phyloP scores from a whole-genome alignment of 2,888 invertebrate species.

The Brachycybe producta region DNA sequence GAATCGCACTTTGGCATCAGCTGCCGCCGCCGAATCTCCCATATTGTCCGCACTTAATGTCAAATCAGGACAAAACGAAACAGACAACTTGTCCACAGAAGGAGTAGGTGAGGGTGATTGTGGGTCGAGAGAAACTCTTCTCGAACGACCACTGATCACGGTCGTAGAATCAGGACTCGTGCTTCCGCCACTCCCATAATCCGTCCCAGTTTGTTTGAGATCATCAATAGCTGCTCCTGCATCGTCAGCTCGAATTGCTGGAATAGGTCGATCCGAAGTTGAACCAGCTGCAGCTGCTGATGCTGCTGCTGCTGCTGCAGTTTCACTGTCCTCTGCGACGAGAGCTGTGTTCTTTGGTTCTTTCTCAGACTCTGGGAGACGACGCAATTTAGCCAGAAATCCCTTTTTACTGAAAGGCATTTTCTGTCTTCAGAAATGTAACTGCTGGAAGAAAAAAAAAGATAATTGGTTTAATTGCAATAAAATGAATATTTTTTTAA shows the following conservation, averaged over 20 bases:
- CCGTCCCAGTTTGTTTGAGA: not conserved
- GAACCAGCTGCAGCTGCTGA: not conserved
- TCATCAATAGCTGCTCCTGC: constrained; percentile 13
- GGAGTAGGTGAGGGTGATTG: constrained; percentile 48
- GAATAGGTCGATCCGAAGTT: not conserved
- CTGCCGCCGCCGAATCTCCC: not conserved
- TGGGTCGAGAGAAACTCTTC: not conserved
- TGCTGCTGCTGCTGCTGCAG: not conserved
- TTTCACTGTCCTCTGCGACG: not conserved
- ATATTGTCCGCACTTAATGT: constrained; percentile 27
- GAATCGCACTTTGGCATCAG: constrained; percentile 13
- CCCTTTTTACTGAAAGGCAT: constrained; percentile 4
- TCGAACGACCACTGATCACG: constrained; percentile 1
- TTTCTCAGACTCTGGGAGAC: not conserved
- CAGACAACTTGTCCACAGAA: constrained; percentile 55
- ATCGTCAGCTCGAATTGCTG: constrained; percentile 12
- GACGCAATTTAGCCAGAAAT: constrained; percentile 6
- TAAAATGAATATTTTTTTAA: too few relatives aligned
- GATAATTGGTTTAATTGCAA: too few relatives aligned
- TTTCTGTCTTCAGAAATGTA: not conserved
- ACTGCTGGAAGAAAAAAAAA: too few relatives aligned
- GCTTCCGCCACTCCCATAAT: constrained; percentile 4
- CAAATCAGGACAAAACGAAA: constrained; percentile 52
- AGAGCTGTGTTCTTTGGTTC: too few relatives aligned
- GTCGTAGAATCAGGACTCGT: not conserved